Percentiles rank a stretch among this genome's conserved stretches.
Conservation (phyloP, 1,140 invertebrate genomes). For the Tetramorium alpestre region DNA sequence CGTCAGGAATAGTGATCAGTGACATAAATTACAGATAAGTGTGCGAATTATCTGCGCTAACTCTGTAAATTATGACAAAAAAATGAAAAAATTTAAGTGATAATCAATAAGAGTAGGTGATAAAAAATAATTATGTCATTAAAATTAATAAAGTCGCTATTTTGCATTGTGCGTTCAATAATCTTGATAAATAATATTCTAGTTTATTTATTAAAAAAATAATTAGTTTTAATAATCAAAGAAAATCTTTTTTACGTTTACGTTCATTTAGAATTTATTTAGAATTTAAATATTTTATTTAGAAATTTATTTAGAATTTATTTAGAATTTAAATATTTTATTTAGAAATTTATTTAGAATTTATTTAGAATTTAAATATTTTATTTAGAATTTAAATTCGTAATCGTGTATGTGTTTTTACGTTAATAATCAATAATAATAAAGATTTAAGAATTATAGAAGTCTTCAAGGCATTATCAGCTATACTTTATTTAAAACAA, state of each 20-base stretch:
- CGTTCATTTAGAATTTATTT: too few relatives aligned
- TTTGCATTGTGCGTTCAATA: not conserved
- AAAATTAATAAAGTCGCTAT: not conserved
- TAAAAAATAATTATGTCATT: not conserved
- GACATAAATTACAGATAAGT: constrained; percentile 54
- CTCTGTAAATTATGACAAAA: not conserved
- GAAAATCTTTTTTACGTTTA: not conserved
- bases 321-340: too few relatives aligned
- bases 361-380: not conserved
- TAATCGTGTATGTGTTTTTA: not conserved
- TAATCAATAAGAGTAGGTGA: not conserved
- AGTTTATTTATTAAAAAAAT: not conserved
- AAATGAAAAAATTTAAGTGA: not conserved
- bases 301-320: too few relatives aligned
- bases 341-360: too few relatives aligned
- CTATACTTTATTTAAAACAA: not conserved
- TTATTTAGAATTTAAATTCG: not conserved
- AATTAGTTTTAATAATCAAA: not conserved
- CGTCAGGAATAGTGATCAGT: constrained; percentile 13
- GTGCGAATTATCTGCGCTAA: not conserved
- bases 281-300: too few relatives aligned
- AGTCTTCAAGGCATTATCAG: not conserved
- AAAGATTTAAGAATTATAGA: not conserved
- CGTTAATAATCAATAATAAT: not conserved
- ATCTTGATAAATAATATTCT: not conserved